Percentiles rank a stretch among this genome's conserved stretches.
phyloP scores from a whole-genome alignment of 2,888 invertebrate species.

The Strigamia maritima region DNA sequence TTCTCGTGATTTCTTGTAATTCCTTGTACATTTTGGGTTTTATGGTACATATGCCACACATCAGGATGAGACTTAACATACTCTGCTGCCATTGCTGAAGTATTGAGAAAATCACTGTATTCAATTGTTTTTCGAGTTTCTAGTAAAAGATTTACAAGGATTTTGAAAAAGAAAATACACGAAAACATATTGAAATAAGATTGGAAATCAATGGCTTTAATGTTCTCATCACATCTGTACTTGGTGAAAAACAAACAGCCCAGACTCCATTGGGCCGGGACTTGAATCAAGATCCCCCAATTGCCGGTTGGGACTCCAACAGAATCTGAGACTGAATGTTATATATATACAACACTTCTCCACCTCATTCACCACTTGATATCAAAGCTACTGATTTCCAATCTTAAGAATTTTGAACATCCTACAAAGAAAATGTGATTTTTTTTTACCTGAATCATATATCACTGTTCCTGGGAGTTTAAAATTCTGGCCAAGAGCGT shows the following conservation, averaged over 20 bases:
- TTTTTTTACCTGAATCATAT: conserved; percentile 63
- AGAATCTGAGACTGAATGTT: too few species aligned
- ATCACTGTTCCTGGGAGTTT: conserved; percentile 69
- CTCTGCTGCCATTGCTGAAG: conserved; percentile 54
- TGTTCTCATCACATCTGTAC: too few species aligned
- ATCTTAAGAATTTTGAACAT: too few species aligned
- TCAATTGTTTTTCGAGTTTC: conserved; percentile 52
- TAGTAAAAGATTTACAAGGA: conserved; percentile 41
- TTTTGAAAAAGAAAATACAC: background rate
- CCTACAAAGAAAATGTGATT: too few species aligned
- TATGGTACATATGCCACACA: conserved; percentile 31
- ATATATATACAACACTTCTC: too few species aligned
- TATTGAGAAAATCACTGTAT: conserved; percentile 55
- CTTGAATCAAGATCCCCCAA: too few species aligned
- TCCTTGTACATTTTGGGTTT: background rate
- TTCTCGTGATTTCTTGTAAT: background rate
- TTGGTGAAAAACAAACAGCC: too few species aligned
- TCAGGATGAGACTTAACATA: conserved; percentile 54
- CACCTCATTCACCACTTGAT: too few species aligned
- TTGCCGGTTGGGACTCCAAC: too few species aligned
- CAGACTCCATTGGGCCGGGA: too few species aligned
- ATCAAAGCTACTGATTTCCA: too few species aligned
- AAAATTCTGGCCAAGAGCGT: conserved; percentile 64
- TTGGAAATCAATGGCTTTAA: too few species aligned
- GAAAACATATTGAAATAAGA: background rate